Conservation (phyloP, 1,140 invertebrate species). For the Calosoma granatense region DNA sequence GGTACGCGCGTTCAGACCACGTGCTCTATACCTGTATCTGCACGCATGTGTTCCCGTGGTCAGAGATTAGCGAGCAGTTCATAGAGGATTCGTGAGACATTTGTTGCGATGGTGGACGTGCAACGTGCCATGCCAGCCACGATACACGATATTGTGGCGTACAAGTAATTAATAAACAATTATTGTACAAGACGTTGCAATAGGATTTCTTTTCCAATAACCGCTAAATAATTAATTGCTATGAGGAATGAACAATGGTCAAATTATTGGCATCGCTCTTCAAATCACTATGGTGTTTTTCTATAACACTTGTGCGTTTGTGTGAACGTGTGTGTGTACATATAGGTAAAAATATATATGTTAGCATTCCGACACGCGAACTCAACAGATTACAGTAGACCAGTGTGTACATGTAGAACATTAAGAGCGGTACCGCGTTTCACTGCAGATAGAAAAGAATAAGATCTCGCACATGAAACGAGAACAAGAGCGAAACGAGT, state of each 20-base stretch:
- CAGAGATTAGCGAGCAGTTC: too few species aligned
- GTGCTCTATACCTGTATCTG: too few species aligned
- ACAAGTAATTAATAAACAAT: too few species aligned
- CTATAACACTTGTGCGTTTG: not conserved
- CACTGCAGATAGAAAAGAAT: not conserved
- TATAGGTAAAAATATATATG: not conserved
- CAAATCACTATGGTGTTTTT: not conserved
- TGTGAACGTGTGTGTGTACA: not conserved
- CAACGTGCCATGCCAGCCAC: too few species aligned
- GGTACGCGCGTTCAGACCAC: too few species aligned
- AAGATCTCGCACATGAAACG: not conserved
- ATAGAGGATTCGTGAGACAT: too few species aligned
- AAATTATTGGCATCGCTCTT: not conserved
- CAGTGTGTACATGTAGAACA: not conserved
- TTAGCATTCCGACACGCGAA: constrained; percentile 8
- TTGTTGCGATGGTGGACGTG: too few species aligned
- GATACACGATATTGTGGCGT: too few species aligned
- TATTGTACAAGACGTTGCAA: not conserved
- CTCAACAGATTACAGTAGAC: not conserved
- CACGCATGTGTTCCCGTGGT: too few species aligned
- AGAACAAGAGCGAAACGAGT: constrained; percentile 4
- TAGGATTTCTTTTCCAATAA: not conserved
- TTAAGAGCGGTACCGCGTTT: not conserved
- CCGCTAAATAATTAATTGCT: constrained; percentile 2
- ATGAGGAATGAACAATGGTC: not conserved